Conservation (phyloP, 1,140 invertebrate genomes). For the Asbolus verrucosus region DNA sequence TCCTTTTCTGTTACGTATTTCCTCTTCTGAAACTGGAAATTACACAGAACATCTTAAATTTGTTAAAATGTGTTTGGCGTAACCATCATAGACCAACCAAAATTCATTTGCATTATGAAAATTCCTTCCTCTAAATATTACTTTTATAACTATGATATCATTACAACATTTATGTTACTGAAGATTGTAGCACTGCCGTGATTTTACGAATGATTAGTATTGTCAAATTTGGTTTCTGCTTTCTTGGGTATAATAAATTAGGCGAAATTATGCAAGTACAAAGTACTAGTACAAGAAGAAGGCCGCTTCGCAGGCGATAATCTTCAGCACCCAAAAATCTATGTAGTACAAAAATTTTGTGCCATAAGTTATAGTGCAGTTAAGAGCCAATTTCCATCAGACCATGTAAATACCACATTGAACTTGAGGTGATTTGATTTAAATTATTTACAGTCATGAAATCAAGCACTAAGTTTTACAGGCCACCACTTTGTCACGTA, state of each 20-base stretch:
- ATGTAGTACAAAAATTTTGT: constrained; percentile 24
- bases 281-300: not conserved
- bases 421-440: constrained; percentile 50
- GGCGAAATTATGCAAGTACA: constrained; percentile 7
- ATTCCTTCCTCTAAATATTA: constrained; percentile 27
- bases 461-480: constrained; percentile 37
- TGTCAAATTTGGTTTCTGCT: constrained; percentile 14
- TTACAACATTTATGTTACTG: constrained; percentile 34
- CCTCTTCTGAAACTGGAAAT: constrained; percentile 1
- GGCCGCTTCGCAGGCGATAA: constrained; percentile 33
- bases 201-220: not conserved
- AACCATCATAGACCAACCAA: not conserved
- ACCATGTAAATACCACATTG: constrained; percentile 42
- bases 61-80: not conserved
- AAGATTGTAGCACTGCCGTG: constrained; percentile 16
- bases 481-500: constrained; percentile 26
- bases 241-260: constrained; percentile 22
- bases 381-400: constrained; percentile 26
- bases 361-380: constrained; percentile 23
- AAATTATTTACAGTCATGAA: constrained; percentile 41
- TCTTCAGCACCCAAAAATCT: constrained; percentile 13
- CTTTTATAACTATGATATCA: constrained; percentile 31
- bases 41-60: constrained; percentile 8
- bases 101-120: constrained; percentile 1
- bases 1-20: not conserved